Conservation (phyloP, 2,888 invertebrate species). For the Polietes domitor region DNA sequence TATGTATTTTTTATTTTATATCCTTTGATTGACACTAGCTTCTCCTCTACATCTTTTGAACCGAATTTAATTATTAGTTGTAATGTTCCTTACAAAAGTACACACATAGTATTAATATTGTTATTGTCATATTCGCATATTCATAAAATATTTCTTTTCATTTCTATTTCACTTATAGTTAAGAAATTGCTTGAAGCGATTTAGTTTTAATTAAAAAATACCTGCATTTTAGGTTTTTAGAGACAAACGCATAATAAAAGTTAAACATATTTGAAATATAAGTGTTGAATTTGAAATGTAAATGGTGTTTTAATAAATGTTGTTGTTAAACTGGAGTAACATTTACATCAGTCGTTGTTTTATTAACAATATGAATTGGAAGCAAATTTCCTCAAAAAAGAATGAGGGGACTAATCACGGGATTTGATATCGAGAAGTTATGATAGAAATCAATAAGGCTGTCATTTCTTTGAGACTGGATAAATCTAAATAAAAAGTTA, state of each 20-base stretch:
- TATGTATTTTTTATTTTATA: not conserved
- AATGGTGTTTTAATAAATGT: not conserved
- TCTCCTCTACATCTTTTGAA: not conserved
- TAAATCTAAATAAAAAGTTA: too few relatives aligned
- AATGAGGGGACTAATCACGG: too few relatives aligned
- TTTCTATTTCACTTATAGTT: slow-evolving; percentile 38
- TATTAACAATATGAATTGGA: too few relatives aligned
- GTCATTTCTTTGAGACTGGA: too few relatives aligned
- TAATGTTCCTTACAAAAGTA: not conserved
- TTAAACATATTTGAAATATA: slow-evolving; percentile 40
- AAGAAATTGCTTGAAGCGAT: slow-evolving; percentile 42
- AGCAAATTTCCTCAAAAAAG: too few relatives aligned
- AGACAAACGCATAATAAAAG: too few relatives aligned
- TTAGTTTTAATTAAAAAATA: slow-evolving; percentile 6
- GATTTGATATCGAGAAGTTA: too few relatives aligned
- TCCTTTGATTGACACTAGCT: not conserved
- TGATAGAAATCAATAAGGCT: too few relatives aligned
- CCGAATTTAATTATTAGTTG: not conserved
- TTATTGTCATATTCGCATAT: slow-evolving; percentile 43
- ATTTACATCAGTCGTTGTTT: too few relatives aligned
- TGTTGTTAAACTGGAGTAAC: too few relatives aligned
- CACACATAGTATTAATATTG: not conserved
- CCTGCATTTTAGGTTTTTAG: not conserved
- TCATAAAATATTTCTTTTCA: slow-evolving; percentile 25
- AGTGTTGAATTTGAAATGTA: slow-evolving; percentile 28